Evolutionary conservation across 2,113 vertebrate species (phyloP).

Genomic region (Hippocampus mohnikei): DNA sequence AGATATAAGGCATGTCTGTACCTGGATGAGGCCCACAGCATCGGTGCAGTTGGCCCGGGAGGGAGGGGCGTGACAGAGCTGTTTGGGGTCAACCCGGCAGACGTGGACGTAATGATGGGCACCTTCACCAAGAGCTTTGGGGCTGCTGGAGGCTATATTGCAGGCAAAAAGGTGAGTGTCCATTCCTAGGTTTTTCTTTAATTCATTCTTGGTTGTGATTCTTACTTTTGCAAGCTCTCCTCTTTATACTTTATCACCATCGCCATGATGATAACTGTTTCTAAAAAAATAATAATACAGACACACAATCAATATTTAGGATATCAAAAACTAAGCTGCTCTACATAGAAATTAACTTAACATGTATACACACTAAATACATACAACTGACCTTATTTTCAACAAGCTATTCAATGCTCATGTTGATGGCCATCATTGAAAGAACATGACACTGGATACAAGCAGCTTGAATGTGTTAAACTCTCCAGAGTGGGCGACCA

Average conservation of each 20-base stretch:
- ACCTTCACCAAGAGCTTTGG: constrained; percentile 95
- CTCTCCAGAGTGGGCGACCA: neutral
- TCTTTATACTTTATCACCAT: too few relatives aligned
- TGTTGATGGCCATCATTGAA: neutral
- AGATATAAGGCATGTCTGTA: constrained; percentile 94
- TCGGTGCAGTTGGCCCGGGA: constrained; percentile 79
- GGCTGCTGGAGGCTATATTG: constrained; percentile 86
- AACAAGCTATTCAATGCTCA: neutral
- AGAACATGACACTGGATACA: neutral
- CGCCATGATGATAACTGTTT: too few relatives aligned
- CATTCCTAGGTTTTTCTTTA: constrained; percentile 1
- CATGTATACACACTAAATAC: too few relatives aligned
- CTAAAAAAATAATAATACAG: neutral
- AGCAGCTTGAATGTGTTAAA: neutral
- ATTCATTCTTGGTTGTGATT: constrained; percentile 1
- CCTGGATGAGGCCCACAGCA: constrained; percentile 92
- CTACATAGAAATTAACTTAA: too few relatives aligned
- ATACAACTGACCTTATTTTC: neutral
- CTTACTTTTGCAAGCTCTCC: neutral
- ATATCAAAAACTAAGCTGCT: neutral
- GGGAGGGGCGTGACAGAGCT: constrained; percentile 85
- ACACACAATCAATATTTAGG: neutral
- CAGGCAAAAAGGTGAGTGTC: constrained; percentile 82
- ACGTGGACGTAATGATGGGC: constrained; percentile 89
- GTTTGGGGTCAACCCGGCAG: constrained; percentile 76